Percentiles rank a stretch among this genome's conserved stretches.
Evolutionary conservation across 1,140 invertebrate species (phyloP).

Genomic region (Hydropsyche tenuis): DNA sequence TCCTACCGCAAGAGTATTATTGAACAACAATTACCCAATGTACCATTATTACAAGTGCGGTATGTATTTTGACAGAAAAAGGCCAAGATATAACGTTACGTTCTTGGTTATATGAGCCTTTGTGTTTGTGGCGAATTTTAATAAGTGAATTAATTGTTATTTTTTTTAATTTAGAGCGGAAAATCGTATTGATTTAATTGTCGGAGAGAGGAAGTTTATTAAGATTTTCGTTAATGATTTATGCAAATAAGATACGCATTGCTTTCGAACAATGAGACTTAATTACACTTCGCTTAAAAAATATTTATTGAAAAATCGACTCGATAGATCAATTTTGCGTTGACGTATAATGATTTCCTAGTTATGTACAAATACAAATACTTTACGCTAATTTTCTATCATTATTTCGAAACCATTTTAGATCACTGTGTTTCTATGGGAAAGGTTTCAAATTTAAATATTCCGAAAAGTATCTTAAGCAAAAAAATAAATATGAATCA

Average conservation of each 20-base stretch:
- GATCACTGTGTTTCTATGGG: background rate
- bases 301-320: conserved; percentile 5
- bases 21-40: conserved; percentile 29
- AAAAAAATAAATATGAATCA: too few species aligned
- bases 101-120: too few species aligned
- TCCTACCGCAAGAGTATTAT: conserved; percentile 21
- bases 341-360: conserved; percentile 12
- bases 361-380: background rate
- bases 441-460: background rate
- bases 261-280: conserved; percentile 3
- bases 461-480: too few species aligned
- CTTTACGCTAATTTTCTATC: conserved; percentile 12
- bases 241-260: background rate
- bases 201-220: too few species aligned
- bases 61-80: background rate
- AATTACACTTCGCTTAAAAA: background rate
- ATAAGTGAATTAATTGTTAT: too few species aligned
- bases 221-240: background rate
- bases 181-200: too few species aligned
- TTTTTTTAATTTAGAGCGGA: too few species aligned
- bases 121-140: too few species aligned
- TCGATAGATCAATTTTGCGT: conserved; percentile 8
- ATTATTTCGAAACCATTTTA: conserved; percentile 8
- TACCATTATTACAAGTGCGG: background rate
- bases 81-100: too few species aligned